Evolutionary conservation across 2,888 invertebrate species (phyloP), one percentile per base, ranked within the genome.

Genomic region (Drosophila pseudotalamancana): DNA sequence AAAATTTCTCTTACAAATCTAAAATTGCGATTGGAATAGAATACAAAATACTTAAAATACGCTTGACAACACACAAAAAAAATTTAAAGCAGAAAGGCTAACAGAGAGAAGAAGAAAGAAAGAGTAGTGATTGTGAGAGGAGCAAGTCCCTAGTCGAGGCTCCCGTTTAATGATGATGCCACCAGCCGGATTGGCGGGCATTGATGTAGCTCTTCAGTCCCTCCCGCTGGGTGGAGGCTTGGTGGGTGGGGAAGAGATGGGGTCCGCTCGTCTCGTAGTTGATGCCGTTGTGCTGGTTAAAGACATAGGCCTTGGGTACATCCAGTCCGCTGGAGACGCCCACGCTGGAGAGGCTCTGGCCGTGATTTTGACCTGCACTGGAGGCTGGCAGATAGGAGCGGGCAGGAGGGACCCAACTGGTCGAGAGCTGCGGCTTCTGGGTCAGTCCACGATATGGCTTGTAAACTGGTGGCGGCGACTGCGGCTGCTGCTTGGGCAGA

Each of bases 251-350:
- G 25, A 90, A 91, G 2, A 89, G 77, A 51, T 90, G 90, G 0
- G 91, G 90, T 9, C 91, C 90, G 27, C 86, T 88, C 2, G 90
- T 87, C 61, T 91, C 91, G 25, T 87, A 91, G 50, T 82, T 89
- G 34, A 91, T 69, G 18, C 91, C 91, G 35, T 91, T 91, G 71
- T 91, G 91, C 64, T 91, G 90, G 69, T 91, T 91, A 57, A 89
- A 91, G 3, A 91, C 80, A 59, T 84, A 91, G 0, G 91, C 91
- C 71, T 91, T 91, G 55, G 91, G 90, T 40, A 87, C 78, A 46
- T 85, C 87, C n/a, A 59, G 14, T 12, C 29, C 11, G 1, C 56
- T 55, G 2, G 83, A 87, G 0, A 87, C 85, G 18, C 76, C 85
- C 0, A 83, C 70, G 9, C 46, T 81, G 45, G 83, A 87, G 1